phyloP scores from a whole-genome alignment of 2,113 vertebrate genomes.

The Marcusenius ussheri region DNA sequence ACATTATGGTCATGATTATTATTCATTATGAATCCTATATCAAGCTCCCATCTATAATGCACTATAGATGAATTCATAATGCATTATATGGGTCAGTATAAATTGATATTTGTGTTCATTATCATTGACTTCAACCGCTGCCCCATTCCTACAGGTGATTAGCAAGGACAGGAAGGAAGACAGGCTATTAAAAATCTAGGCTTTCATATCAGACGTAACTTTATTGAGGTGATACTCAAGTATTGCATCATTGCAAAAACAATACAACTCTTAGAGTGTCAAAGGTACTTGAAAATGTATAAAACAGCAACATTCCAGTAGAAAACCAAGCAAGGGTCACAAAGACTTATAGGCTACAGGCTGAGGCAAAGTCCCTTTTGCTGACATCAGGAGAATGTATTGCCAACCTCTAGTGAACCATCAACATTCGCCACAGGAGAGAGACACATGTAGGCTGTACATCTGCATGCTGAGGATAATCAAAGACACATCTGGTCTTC shows the following conservation, averaged over 20 bases:
- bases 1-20: neutral
- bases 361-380: neutral
- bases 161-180: neutral
- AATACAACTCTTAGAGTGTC: constrained; percentile 21
- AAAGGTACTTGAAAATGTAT: constrained; percentile 15
- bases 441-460: neutral
- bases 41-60: neutral
- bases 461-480: constrained; percentile 12
- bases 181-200: neutral
- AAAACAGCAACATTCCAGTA: constrained; percentile 19
- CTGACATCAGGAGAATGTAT: neutral
- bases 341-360: neutral
- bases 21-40: neutral
- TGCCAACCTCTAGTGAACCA: neutral
- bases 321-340: constrained; percentile 4
- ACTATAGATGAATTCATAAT: neutral
- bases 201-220: neutral
- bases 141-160: neutral
- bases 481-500: neutral
- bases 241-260: constrained; percentile 8
- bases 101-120: neutral
- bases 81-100: neutral
- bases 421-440: neutral
- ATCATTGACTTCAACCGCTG: neutral
- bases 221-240: constrained; percentile 18